A percentile compares a stretch with the other conserved stretches of the same genome.
Evolutionary conservation across 2,888 invertebrate species (phyloP).

Genomic region (Diaprepes abbreviatus): DNA sequence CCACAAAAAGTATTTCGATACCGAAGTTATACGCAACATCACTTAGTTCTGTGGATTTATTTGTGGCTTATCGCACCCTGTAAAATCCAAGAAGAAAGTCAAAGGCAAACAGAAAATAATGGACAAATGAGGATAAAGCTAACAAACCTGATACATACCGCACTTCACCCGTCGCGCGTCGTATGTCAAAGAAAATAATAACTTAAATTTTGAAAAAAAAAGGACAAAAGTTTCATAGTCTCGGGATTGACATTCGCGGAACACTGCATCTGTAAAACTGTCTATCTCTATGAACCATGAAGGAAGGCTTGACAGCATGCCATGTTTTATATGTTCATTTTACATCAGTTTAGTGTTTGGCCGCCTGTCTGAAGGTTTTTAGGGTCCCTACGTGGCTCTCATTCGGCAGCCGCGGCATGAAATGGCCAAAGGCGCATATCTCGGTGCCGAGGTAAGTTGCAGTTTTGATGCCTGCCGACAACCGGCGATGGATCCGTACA

Average conservation of each 20-base stretch:
- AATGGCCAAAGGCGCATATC: conserved; percentile 63
- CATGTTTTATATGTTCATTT: conserved; percentile 68
- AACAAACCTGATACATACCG: conserved; percentile 1
- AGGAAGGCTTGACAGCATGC: conserved; percentile 61
- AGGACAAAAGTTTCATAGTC: background rate
- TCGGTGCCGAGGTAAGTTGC: conserved; percentile 33
- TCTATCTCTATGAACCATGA: conserved; percentile 59
- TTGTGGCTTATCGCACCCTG: background rate
- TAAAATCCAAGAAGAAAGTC: conserved; percentile 10
- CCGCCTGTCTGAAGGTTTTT: conserved; percentile 58
- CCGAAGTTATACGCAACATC: no score
- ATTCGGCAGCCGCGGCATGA: conserved; percentile 58
- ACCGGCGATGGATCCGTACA: conserved; percentile 21
- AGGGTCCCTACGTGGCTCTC: conserved; percentile 58
- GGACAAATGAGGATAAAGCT: background rate
- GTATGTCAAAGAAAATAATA: background rate
- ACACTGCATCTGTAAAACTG: conserved; percentile 49
- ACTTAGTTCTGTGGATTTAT: background rate
- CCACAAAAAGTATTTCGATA: no score
- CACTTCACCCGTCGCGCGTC: conserved; percentile 11
- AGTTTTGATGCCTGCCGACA: conserved; percentile 40
- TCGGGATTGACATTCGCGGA: conserved; percentile 38
- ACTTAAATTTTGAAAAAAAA: background rate
- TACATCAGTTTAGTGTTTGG: conserved; percentile 67
- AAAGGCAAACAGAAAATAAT: background rate